Base-by-base conservation (phyloP, 2,113 vertebrate species). In the Otolemur garnettii region DNA sequence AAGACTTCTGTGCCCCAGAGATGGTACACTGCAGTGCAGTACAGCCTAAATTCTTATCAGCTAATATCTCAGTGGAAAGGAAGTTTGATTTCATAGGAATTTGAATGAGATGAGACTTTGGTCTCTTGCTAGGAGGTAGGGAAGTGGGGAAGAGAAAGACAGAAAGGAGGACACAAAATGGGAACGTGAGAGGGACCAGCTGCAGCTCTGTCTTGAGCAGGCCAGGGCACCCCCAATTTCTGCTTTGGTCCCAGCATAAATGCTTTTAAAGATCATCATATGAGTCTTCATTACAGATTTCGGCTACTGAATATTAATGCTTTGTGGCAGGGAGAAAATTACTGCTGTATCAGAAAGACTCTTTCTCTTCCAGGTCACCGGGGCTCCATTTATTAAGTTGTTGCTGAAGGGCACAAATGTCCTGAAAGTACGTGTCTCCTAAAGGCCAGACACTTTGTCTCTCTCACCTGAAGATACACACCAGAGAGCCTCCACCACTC, bases 321-420 rank as follows among this genome's bases (percentile, higher is more conserved):
- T 86, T 18, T 22, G 55, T n/a, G 64, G 84, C 74, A 71, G 74
- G 60, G 81, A 87, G 62, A 85, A 85, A 90, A 92, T 64, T 4
- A 55, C 28, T n/a, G 42, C 71, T 24, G 1, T 60, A 53, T 78
- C 28, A 18, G 59, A 93, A 75, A 91, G 50, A 35, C 88, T 94
- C 59, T 55, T 3, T 62, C 87, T 94, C 90, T 75, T n/a, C 64
- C 87, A 93, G 95, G 90, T 93, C 62, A 38, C 14, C 3, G 15
- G 80, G 87, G 60, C 42, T 33, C 83, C 60, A 14, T 45, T 90
- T 74, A 88, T 92, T 77, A 94, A 94, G 86, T n/a, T 53, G 30
- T 66, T 33, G 62, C 91, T 90, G 83, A 57, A 93, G 95, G 96
- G 30, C 83, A 89, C 45, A 42, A 5, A 24, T 50, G 75, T 91